Evolutionary conservation across 2,888 invertebrate species (phyloP).

Genomic region (Cephus pulcher): DNA sequence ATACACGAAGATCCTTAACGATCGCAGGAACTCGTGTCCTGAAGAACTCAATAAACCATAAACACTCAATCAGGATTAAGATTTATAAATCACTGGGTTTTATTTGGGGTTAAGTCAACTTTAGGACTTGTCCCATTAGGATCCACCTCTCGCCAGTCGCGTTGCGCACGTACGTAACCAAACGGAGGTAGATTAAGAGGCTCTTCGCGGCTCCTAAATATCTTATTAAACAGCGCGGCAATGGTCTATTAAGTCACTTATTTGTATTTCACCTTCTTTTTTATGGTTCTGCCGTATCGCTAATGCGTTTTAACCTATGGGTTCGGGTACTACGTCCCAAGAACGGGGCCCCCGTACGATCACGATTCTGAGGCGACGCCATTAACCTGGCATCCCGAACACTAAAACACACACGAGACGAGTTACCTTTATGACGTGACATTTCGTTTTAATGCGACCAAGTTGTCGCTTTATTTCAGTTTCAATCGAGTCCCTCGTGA

Average conservation of each 20-base stretch:
- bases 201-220: slow-evolving; percentile 47
- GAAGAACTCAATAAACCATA: slow-evolving; percentile 14
- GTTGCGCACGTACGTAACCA: slow-evolving; percentile 23
- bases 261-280: slow-evolving; percentile 14
- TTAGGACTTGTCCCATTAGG: slow-evolving; percentile 54
- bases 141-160: slow-evolving; percentile 17
- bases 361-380: slow-evolving; percentile 34
- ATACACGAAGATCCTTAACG: not conserved
- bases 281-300: slow-evolving; percentile 20
- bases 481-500: not conserved
- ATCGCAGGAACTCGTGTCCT: slow-evolving; percentile 2
- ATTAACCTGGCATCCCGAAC: slow-evolving; percentile 28
- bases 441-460: not conserved
- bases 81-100: slow-evolving; percentile 56
- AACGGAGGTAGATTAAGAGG: slow-evolving; percentile 44
- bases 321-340: slow-evolving; percentile 21
- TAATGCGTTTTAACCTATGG: slow-evolving; percentile 22
- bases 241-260: slow-evolving; percentile 39
- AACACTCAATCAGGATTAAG: slow-evolving; percentile 36
- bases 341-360: slow-evolving; percentile 23
- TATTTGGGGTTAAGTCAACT: slow-evolving; percentile 55
- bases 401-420: slow-evolving; percentile 16
- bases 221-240: slow-evolving; percentile 47
- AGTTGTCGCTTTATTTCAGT: not conserved
- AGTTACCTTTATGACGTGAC: slow-evolving; percentile 8